Percentiles rank a stretch among this genome's conserved stretches.
Conservation (phyloP, 2,113 vertebrate species). For the Cacatua alba region DNA sequence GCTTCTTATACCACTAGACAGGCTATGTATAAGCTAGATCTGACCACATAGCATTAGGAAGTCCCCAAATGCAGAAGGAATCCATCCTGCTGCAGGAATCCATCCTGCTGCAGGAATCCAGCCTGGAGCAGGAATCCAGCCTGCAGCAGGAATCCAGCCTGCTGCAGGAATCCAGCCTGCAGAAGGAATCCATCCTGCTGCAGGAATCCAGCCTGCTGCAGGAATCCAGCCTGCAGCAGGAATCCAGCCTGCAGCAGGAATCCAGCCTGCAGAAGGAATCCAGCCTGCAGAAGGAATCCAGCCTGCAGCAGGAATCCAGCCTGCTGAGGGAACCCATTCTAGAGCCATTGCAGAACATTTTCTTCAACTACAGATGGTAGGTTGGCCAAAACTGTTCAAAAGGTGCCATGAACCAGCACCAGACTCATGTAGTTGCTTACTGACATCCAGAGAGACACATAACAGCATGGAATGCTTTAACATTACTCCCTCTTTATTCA, state of each 20-base stretch:
- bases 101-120: too few species aligned
- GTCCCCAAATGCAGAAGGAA: neutral
- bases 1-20: neutral
- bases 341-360: neutral
- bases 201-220: too few species aligned
- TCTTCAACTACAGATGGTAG: neutral
- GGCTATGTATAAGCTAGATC: neutral
- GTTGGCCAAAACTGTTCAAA: neutral
- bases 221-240: too few species aligned
- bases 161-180: too few species aligned
- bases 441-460: neutral
- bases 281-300: too few species aligned
- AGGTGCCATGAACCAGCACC: neutral
- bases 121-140: too few species aligned
- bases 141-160: too few species aligned
- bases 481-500: neutral
- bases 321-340: neutral
- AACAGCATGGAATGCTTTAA: accelerated
- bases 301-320: neutral
- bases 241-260: too few species aligned
- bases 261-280: too few species aligned
- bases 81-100: neutral
- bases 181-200: too few species aligned
- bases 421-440: neutral
- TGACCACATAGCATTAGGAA: neutral